Evolutionary conservation across 1,140 invertebrate species (phyloP), one percentile per base, ranked within the genome.

Genomic region (Drosophila equinoxialis): DNA sequence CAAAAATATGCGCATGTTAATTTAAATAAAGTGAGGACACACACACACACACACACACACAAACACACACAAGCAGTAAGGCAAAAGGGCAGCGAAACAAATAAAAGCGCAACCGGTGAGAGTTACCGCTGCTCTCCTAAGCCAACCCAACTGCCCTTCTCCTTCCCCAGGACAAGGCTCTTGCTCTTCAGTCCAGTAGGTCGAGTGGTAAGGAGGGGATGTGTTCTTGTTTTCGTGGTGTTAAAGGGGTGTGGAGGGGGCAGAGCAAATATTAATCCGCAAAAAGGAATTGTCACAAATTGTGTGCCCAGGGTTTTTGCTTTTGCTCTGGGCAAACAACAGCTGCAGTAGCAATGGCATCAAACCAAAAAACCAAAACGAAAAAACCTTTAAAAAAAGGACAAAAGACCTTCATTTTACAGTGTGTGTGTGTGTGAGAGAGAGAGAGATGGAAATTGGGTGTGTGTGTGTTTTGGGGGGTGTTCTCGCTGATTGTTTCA

Each of bases 201-300:
- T 20, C 17, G 45, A 23, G 45, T 3, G 45, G 14, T 14, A 11
- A 3, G 8, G 17, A 23, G 45, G 14, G 4, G 13, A 20, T 17
- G 14, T 37, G 30, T 30, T 30, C 6, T 37, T 11, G 35, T 37
- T 8, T 37, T 10, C 7, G 23, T 0, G 35, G 1, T 11, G 35
- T 0, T 10, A 11, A 37, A 39, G 45, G 17, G 3, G 45, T 3
- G 45, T 10, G 45, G 17, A 1, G 14, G 59, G 51, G 68, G 68
- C 74, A 78, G 68, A 89, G 85, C 84, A 89, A 89, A 89, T 89
- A 89, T 89, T 89, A 89, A 89, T 89, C 84, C 85, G 69, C 84
- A 89, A 89, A 87, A 89, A 89, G 84, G 84, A 89, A 89, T 89
- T 89, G 85, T 89, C 85, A 89, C 84, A 89, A 89, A 89, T 89